Evolutionary conservation across 2,888 invertebrate species (phyloP).

Genomic region (Synanthedon tipuliformis): DNA sequence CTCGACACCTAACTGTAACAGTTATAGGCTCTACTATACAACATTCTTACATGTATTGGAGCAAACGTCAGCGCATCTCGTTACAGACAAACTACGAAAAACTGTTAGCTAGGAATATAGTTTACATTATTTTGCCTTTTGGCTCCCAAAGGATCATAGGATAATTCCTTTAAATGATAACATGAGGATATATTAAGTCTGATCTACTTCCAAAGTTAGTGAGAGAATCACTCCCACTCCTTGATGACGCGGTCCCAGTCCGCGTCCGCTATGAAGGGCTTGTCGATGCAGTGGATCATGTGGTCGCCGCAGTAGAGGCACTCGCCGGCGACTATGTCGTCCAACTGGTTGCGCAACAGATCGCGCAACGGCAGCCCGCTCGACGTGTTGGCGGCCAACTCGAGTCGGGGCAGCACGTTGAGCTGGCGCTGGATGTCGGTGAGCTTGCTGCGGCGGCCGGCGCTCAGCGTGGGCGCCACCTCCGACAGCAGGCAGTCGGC

Average conservation of each 20-base stretch:
- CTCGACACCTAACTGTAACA: too few relatives aligned
- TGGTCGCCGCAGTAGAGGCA: slow-evolving; percentile 93
- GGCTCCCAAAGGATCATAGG: too few relatives aligned
- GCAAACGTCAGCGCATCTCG: too few relatives aligned
- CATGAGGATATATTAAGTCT: not conserved
- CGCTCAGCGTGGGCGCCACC: slow-evolving; percentile 75
- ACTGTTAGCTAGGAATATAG: too few relatives aligned
- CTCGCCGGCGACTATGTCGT: slow-evolving; percentile 90
- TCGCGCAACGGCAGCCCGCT: slow-evolving; percentile 70
- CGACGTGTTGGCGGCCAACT: slow-evolving; percentile 47
- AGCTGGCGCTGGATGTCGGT: slow-evolving; percentile 74
- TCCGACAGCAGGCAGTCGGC: slow-evolving; percentile 89
- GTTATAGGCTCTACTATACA: too few relatives aligned
- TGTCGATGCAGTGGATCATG: slow-evolving; percentile 91
- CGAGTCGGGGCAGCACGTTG: slow-evolving; percentile 60
- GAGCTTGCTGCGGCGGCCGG: slow-evolving; percentile 72
- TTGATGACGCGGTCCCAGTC: slow-evolving; percentile 85
- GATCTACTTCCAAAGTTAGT: not conserved
- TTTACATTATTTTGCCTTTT: too few relatives aligned
- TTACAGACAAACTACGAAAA: too few relatives aligned
- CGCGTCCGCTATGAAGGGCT: slow-evolving; percentile 86
- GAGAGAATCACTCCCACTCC: slow-evolving; percentile 79
- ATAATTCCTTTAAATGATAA: not conserved
- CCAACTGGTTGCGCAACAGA: slow-evolving; percentile 82
- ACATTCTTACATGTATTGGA: too few relatives aligned